Evolutionary conservation across 2,888 invertebrate species (phyloP), one percentile per base, ranked within the genome.

Genomic region (Loripinus fragilis): DNA sequence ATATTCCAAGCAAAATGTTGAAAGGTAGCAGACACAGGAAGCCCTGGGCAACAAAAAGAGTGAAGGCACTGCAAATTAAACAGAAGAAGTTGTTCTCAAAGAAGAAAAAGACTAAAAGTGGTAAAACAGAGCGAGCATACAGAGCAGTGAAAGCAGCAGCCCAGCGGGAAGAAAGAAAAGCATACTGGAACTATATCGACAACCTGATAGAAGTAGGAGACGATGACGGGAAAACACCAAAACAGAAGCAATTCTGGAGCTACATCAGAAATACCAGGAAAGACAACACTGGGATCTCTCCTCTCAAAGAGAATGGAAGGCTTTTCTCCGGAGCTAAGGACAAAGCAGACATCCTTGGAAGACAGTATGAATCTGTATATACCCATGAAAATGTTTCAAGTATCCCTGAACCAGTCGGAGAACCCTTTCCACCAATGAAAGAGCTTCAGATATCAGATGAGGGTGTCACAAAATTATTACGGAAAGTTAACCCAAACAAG

Each of bases 131-230:
- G 17, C 5, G 55, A 55, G 55, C 55, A 25, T 55, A 55, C 55
- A 55, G 28, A 55, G 55, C 55, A 55, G 55, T 28, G 55, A 55
- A 55, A 28, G 55, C 55, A 65, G 23, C 55, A 55, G 55, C 28
- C 25, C 55, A 55, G 17, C 55, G 5, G 8, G 55, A 45, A 48
- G 30, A 68, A 45, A 23, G 71, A n/a, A 15, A 48, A 68, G 35
- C 55, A n/a, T 55, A 75, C 64, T 74, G 74, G 74, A 17, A 42
- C 25, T 74, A 74, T 50, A 25, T 74, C 20, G 68, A 74, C n/a
- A 55, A 74, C 55, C 23, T 74, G 8, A 74, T 74, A 35, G 74
- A 74, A 17, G 28, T 42, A 42, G 25, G 35, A 20, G 67, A 74
- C 35, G 65, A 35, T 28, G 42, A 74, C 33, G 52, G 28, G 23